Conservation (phyloP, 23 tunicate genomes). For the Ascidia mentula region DNA sequence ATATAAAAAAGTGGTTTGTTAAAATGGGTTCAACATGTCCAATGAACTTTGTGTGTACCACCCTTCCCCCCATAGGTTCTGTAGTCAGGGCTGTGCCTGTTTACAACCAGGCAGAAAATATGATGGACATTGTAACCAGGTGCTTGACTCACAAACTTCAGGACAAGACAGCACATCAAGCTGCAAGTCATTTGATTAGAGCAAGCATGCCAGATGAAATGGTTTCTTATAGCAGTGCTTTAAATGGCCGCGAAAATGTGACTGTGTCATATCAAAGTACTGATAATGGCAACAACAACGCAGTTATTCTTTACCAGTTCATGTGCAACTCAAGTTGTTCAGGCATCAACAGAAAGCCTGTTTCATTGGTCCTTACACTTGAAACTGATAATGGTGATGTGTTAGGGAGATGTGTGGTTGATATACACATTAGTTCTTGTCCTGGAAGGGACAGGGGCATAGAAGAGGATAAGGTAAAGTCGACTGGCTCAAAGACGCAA, state of each 20-base stretch:
- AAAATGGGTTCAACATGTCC: conserved; percentile 50
- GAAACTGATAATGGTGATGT: conserved; percentile 31
- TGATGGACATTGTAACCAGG: conserved; percentile 19
- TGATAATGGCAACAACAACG: neutral
- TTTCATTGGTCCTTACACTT: conserved; percentile 27
- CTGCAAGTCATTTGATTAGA: conserved; percentile 33
- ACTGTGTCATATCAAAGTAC: conserved; percentile 16
- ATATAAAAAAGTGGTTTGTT: conserved; percentile 38
- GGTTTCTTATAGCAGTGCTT: neutral
- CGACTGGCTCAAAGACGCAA: neutral
- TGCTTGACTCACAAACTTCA: conserved; percentile 29
- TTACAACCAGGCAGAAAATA: conserved; percentile 28
- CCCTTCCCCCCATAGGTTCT: conserved; percentile 31
- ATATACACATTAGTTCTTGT: conserved; percentile 43
- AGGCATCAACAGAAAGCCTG: conserved; percentile 61
- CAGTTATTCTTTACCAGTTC: conserved; percentile 29
- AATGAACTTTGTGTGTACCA: conserved; percentile 19
- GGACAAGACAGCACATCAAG: neutral
- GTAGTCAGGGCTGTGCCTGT: conserved; percentile 30
- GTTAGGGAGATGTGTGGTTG: conserved; percentile 37
- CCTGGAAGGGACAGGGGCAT: conserved; percentile 56
- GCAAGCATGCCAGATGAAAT: conserved; percentile 5
- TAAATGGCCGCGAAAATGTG: conserved; percentile 39
- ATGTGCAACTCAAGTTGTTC: conserved; percentile 61
- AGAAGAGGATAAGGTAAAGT: conserved; percentile 23